A percentile compares a stretch with the other conserved stretches of the same genome.
phyloP scores from a whole-genome alignment of 2,888 invertebrate genomes.

The Mesorhabditis belari region DNA sequence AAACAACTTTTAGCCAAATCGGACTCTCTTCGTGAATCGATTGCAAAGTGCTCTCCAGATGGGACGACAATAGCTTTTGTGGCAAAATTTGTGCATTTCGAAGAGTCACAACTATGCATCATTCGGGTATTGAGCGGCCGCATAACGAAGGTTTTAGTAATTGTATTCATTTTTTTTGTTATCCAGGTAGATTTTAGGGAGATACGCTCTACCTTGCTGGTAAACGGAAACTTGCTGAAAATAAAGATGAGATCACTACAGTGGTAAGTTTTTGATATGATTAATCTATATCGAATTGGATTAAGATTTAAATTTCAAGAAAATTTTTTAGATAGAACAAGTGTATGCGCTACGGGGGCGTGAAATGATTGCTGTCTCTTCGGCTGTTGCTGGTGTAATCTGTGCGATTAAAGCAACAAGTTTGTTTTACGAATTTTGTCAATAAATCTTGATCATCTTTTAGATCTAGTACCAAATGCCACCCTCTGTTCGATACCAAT shows the following conservation, averaged over 20 bases:
- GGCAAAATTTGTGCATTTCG: slow-evolving; percentile 36
- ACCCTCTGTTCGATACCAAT: slow-evolving; percentile 66
- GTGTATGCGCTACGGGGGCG: slow-evolving; percentile 87
- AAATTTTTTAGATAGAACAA: slow-evolving; percentile 62
- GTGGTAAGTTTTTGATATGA: not conserved
- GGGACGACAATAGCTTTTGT: slow-evolving; percentile 26
- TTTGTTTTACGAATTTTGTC: slow-evolving; percentile 12
- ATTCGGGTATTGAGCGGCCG: slow-evolving; percentile 43
- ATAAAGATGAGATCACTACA: not conserved
- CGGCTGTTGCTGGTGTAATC: slow-evolving; percentile 35
- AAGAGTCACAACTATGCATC: slow-evolving; percentile 29
- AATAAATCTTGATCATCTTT: not conserved
- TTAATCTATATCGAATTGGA: too few species aligned
- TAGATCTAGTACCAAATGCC: slow-evolving; percentile 66
- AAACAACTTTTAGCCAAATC: not conserved
- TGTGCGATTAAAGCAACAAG: slow-evolving; percentile 35
- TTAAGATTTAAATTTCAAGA: too few species aligned
- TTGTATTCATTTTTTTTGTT: not conserved
- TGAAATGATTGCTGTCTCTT: slow-evolving; percentile 72
- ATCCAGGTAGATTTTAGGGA: not conserved
- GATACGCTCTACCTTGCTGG: not conserved
- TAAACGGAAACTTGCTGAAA: not conserved
- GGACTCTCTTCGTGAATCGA: not conserved
- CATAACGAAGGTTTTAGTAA: slow-evolving; percentile 16
- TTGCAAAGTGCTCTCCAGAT: not conserved